Percentiles rank a stretch among this genome's conserved stretches.
Evolutionary conservation across 2,888 invertebrate genomes (phyloP).

Genomic region (Hydrotaea cyrtoneurina): DNA sequence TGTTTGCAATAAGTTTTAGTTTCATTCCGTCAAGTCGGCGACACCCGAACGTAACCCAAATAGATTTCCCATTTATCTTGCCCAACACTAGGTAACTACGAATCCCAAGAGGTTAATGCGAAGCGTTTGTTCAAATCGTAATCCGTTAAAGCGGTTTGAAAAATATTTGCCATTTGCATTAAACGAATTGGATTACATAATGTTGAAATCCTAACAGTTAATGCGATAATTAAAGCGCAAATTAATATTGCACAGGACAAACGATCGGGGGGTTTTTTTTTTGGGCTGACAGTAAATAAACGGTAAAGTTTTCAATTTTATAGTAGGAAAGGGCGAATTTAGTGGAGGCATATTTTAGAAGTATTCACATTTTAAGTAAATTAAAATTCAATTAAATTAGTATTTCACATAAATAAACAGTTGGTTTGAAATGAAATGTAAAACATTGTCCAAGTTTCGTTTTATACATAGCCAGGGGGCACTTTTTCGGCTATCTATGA

Average conservation of each 20-base stretch:
- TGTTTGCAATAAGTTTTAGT: constrained; percentile 7
- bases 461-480: too few relatives aligned
- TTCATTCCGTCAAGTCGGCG: constrained; percentile 6
- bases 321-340: too few relatives aligned
- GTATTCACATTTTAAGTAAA: too few relatives aligned
- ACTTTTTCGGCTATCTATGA: too few relatives aligned
- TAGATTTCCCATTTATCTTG: constrained; percentile 10
- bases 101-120: constrained; percentile 8
- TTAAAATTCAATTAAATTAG: too few relatives aligned
- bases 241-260: neutral
- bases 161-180: neutral
- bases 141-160: neutral
- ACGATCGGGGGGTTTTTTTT: neutral
- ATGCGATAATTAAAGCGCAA: neutral
- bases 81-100: neutral
- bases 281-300: neutral
- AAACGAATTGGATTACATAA: neutral
- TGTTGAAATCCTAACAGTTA: neutral
- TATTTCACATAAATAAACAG: too few relatives aligned
- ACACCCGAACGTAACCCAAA: neutral
- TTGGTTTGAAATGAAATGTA: too few relatives aligned
- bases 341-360: too few relatives aligned
- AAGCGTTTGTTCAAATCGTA: neutral
- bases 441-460: too few relatives aligned
- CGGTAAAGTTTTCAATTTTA: too few relatives aligned